phyloP scores from a whole-genome alignment of 2,113 vertebrate species.

The Saccopteryx leptura region DNA sequence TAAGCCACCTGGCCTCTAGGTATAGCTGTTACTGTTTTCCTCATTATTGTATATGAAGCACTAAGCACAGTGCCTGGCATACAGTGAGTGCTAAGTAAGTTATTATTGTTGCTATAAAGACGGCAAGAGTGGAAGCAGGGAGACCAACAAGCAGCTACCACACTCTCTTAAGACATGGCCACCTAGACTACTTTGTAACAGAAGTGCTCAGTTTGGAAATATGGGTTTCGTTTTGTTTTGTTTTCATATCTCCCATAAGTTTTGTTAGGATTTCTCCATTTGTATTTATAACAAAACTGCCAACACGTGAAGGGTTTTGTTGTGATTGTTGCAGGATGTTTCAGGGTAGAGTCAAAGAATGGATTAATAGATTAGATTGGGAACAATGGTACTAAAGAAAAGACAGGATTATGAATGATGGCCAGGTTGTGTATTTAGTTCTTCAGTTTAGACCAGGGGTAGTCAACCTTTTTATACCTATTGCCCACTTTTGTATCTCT shows the following conservation, averaged over 20 bases:
- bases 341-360: background rate
- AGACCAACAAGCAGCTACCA: background rate
- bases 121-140: background rate
- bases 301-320: background rate
- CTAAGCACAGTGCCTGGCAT: background rate
- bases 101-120: background rate
- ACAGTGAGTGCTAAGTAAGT: background rate
- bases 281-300: background rate
- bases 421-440: background rate
- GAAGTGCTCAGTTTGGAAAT: background rate
- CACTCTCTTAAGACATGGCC: background rate
- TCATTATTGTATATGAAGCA: background rate
- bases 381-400: background rate
- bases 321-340: background rate
- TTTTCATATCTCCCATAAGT: background rate
- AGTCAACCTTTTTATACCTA: too few species aligned
- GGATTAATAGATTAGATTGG: background rate
- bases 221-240: background rate
- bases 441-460: background rate
- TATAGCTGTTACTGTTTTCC: background rate
- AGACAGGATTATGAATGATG: background rate
- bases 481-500: too few species aligned
- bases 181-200: background rate
- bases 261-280: background rate
- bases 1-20: background rate